Evolutionary conservation across 2,797 vertebrate genomes (phyloP).

Genomic region (Halcyon leucocephala): DNA sequence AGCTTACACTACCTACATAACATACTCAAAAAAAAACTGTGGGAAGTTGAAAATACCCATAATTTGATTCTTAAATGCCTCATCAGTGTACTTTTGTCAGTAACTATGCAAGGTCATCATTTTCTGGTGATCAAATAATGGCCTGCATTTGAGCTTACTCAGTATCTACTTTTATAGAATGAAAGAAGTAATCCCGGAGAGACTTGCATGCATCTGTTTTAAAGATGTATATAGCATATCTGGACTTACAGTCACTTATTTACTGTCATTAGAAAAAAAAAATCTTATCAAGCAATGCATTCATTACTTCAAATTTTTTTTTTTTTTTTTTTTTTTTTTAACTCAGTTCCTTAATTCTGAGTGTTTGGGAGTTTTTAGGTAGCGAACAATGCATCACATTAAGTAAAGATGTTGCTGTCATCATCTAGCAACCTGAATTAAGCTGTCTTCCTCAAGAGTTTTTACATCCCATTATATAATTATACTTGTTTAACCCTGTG

Average conservation of each 20-base stretch:
- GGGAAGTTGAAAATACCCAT: too few species aligned
- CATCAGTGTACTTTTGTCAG: too few species aligned
- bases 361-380: rapidly evolving
- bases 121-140: too few species aligned
- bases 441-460: not conserved
- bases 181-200: not conserved
- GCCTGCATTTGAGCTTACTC: not conserved
- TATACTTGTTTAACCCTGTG: not conserved
- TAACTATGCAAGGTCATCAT: too few species aligned
- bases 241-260: not conserved
- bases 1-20: too few species aligned
- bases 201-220: not conserved
- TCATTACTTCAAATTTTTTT: not conserved
- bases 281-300: too few species aligned
- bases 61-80: too few species aligned
- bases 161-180: not conserved
- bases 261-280: too few species aligned
- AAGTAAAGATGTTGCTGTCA: not conserved
- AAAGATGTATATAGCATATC: not conserved
- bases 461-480: not conserved
- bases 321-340: not conserved
- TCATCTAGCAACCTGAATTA: not conserved
- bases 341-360: not conserved
- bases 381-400: rapidly evolving
- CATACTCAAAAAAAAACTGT: too few species aligned